phyloP scores from a whole-genome alignment of 2,797 vertebrate species.

The Sardinella longiceps region DNA sequence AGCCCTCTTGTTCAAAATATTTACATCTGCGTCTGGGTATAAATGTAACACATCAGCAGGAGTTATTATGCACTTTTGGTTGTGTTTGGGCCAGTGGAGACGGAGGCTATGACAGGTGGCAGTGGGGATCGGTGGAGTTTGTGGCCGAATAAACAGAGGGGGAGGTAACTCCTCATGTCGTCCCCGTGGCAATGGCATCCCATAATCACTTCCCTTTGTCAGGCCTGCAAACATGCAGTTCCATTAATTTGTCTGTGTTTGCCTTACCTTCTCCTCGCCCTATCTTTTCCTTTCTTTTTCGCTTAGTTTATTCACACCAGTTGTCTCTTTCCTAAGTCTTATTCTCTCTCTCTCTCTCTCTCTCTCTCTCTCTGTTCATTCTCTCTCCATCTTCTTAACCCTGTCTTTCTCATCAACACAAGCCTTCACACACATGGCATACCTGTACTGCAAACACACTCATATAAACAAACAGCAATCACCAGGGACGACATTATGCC shows the following conservation, averaged over 20 bases:
- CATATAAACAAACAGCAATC: conserved; percentile 28
- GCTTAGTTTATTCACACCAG: neutral
- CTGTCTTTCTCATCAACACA: neutral
- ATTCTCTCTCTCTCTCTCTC: neutral
- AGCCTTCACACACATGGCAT: conserved; percentile 2
- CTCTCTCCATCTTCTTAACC: neutral
- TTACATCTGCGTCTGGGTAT: conserved; percentile 73
- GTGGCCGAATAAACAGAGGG: conserved; percentile 65
- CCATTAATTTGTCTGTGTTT: neutral
- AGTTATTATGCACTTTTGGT: conserved; percentile 64
- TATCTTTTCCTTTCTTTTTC: neutral
- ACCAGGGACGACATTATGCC: conserved; percentile 8
- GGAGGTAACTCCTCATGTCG: conserved; percentile 53
- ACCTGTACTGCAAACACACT: conserved; percentile 17
- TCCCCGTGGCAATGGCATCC: conserved; percentile 9
- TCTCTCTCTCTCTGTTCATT: neutral
- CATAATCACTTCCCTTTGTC: neutral
- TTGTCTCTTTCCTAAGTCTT: neutral
- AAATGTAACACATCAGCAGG: conserved; percentile 70
- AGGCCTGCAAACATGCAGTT: neutral
- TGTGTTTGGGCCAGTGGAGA: conserved; percentile 71
- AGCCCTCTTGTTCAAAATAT: conserved; percentile 67
- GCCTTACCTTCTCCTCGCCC: neutral
- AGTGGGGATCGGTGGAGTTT: conserved; percentile 54
- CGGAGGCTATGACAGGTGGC: conserved; percentile 70